Evolutionary conservation across 2,113 vertebrate genomes (phyloP), one percentile per base, ranked within the genome.

Genomic region (Gasterosteus aculeatus): DNA sequence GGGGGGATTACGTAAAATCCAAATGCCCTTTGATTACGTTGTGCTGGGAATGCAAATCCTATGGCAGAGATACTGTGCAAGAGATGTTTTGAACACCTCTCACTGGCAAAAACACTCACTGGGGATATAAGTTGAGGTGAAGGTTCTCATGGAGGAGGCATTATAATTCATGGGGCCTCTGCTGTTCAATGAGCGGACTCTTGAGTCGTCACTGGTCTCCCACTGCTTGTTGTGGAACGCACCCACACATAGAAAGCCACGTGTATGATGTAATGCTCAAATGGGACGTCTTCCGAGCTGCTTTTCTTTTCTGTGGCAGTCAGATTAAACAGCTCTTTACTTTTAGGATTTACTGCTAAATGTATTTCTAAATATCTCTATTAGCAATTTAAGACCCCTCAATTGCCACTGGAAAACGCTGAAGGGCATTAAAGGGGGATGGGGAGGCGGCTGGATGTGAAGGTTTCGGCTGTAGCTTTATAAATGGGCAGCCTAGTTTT

Each of bases 131-230:
- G 72, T 47, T 47, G 73, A 88, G 87, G 82, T 91, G 82, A 88
- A 82, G 73, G 82, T 87, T 84, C 68, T 76, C 78, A 84, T 81
- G 85, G 80, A 79, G 85, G 82, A 87, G 87, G 87, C 82, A 84
- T 89, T 86, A 26, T 80, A 85, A 89, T 89, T 84, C 74, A 84
- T 81, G 53, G 47, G 82, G 61, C 65, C 77, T 76, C 63, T 54
- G 71, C 63, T 31, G 72, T 46, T 60, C 75, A 80, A 67, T 84
- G 69, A 89, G 71, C 72, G 58, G 69, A 80, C 22, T 74, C 49
- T 26, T 46, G 70, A 82, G 63, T 84, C 39, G 57, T 84, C 72
- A 61, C 78, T 69, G 63, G 69, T 80, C 86, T 84, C 81, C 82
- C 78, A 84, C 85, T 63, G 75, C 81, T 80, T 77, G 73, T 73